Percentiles rank a stretch among this genome's conserved stretches.
Evolutionary conservation across 2,888 invertebrate species (phyloP).

Genomic region (Amiota communis): DNA sequence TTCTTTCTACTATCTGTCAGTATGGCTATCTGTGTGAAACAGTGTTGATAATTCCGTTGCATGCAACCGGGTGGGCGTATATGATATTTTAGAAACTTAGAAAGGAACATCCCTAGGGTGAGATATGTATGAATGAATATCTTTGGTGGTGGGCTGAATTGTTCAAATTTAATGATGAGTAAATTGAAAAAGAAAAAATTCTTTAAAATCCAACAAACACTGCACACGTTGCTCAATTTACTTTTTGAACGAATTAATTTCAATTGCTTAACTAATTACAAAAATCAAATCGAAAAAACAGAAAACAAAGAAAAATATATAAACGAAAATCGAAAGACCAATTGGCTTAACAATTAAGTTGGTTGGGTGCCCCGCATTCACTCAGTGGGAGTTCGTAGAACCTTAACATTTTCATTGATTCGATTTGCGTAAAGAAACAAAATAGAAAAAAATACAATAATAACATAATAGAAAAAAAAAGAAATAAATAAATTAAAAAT

Average conservation of each 20-base stretch:
- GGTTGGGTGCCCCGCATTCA: no score
- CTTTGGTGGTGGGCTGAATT: no score
- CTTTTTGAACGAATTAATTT: conserved; percentile 1
- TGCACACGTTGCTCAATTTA: background rate
- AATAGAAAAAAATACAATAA: background rate
- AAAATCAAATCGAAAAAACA: background rate
- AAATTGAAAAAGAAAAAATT: background rate
- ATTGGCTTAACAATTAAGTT: no score
- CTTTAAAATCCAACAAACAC: no score
- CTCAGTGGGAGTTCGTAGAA: background rate
- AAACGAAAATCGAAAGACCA: background rate
- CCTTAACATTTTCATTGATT: background rate
- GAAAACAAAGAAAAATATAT: background rate
- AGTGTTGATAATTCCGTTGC: no score
- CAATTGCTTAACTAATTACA: background rate
- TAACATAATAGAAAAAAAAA: background rate
- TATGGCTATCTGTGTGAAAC: no score
- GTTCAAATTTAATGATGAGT: background rate
- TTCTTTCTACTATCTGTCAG: no score
- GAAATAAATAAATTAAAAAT: conserved; percentile 36
- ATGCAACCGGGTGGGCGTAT: no score
- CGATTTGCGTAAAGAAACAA: background rate
- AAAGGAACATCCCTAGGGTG: no score
- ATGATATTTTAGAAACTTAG: no score
- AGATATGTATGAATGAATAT: no score